Evolutionary conservation across 1,140 invertebrate species (phyloP).

Genomic region (Doryteuthis pealeii): DNA sequence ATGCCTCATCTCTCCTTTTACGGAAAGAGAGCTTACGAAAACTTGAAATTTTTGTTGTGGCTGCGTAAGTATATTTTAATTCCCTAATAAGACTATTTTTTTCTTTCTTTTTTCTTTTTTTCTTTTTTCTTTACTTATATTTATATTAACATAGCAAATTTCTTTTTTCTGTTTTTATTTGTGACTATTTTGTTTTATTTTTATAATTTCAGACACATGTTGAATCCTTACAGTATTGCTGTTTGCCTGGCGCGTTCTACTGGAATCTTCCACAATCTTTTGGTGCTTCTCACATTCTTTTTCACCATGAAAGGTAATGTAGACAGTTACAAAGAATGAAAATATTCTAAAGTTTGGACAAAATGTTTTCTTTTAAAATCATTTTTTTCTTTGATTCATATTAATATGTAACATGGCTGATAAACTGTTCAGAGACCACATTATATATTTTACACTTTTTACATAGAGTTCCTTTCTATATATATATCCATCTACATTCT

Average conservation of each 20-base stretch:
- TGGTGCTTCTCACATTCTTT: constrained; percentile 63
- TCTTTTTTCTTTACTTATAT: constrained; percentile 50
- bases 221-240: constrained; percentile 89
- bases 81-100: not conserved
- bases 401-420: too few relatives aligned
- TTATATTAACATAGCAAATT: too few relatives aligned
- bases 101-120: not conserved
- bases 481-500: not conserved
- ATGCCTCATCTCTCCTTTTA: constrained; percentile 41
- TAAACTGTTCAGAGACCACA: too few relatives aligned
- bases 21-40: constrained; percentile 33
- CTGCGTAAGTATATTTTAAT: constrained; percentile 40
- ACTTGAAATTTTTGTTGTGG: constrained; percentile 38
- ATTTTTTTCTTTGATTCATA: not conserved
- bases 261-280: constrained; percentile 80
- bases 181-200: not conserved
- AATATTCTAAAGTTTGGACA: not conserved
- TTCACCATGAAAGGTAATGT: constrained; percentile 70
- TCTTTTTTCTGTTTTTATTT: too few relatives aligned
- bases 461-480: not conserved
- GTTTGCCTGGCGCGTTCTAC: constrained; percentile 91
- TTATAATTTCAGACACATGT: constrained; percentile 74
- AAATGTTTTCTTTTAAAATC: not conserved
- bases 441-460: too few relatives aligned
- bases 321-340: not conserved